Evolutionary conservation across 2,888 invertebrate species (phyloP), one percentile per base, ranked within the genome.

Genomic region (Brachyopa scutellaris): DNA sequence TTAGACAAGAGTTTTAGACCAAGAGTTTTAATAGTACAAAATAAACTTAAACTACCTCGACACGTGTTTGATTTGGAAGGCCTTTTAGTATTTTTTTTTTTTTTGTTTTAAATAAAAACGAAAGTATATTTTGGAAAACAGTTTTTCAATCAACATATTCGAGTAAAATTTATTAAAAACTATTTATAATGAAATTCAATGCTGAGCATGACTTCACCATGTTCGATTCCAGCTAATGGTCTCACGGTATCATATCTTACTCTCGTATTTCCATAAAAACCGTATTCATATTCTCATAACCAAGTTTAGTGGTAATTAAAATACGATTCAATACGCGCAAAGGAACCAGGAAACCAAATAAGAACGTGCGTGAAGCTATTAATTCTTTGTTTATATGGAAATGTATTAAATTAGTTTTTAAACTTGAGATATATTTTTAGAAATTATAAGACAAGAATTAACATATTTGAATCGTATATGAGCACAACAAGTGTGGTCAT

Each of bases 91-190:
- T 29, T 29, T 29, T 21, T 45, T 47, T 19, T 38, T 51, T 19
- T 13, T 19, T 9, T 31, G 11, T 9, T 53, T 53, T 51, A 59
- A 69, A 61, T 51, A 70, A 51, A 70, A 47, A 21, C 21, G 21
- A 67, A 33, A 21, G 19, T 17, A 26, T n/a, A 45, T 13, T 29
- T 15, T 13, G 8, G 17, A 47, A 36, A 11, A 26, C 3, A 5
- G 69, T 70, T 33, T 61, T 49, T 31, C 40, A 40, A 61, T 51
- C 15, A 42, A 40, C 0, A 15, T 42, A 11, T 61, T 40, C 31
- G 51, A 21, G 49, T 31, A 59, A 70, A 59, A 8, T 15, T 8
- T 19, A 69, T 69, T 36, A 69, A 26, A 69, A 36, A 19, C 19
- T 26, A 26, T 26, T 2, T n/a, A 15, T 19, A 21, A 13, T 49